Evolutionary conservation across 2,797 vertebrate genomes (phyloP), one percentile per base, ranked within the genome.

Genomic region (Erithacus rubecula): DNA sequence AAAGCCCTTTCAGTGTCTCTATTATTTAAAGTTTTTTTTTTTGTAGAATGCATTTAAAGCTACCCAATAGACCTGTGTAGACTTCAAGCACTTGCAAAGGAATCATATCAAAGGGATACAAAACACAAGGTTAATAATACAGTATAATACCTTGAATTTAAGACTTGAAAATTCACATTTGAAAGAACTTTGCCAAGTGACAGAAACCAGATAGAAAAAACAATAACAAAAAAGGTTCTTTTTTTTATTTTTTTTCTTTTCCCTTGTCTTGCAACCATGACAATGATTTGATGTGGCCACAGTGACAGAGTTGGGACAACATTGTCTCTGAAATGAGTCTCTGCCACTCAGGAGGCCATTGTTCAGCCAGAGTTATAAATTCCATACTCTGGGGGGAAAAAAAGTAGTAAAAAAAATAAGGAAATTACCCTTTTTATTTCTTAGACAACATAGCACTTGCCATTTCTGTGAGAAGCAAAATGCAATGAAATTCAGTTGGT

Each of bases 121-220:
- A 96, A 98, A 95, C 55, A 90, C 68, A 78, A 96, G 78, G 74
- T 96, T 96, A 97, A 97, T 96, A 94, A 95, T 95, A 95, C 72
- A 95, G 94, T 89, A 92, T 60, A 96, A 90, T 87, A 97, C 26
- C 49, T 11, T 92, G 80, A 82, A 91, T 93, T 96, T 93, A 95
- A 93, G 62, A 90, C 89, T 85, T 92, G 34, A 34, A 88, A 89
- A 96, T 93, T 65, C 70, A 91, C 41, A 94, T 97, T 59, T 75
- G 34, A 97, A 97, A 81, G 53, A 94, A 92, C 37, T 62, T 95
- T 75, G 56, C 58, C 88, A 94, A 90, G 78, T 39, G 75, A 76
- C 69, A 88, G 56, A 68, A 69, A 43, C 55, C 53, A 60, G 63
- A 75, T 16, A 83, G 51, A 96, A 96, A 96, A 93, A 90, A 67